Conservation (phyloP, 2,113 vertebrate species). For the Microtus oregoni region DNA sequence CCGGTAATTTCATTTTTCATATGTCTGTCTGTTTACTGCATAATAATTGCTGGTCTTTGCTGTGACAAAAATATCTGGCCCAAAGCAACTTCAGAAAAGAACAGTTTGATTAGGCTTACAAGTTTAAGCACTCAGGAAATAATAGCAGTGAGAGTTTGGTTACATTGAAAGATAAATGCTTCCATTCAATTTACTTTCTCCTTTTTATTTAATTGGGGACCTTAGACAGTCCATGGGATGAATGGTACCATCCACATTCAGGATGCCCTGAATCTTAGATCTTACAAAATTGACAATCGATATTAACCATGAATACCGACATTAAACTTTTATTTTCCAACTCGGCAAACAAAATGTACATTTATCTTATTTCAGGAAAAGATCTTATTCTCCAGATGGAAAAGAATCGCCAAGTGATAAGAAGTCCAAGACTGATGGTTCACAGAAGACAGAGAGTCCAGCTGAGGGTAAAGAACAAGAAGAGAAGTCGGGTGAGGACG, state of each 20-base stretch:
- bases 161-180: not conserved
- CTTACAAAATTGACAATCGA: not conserved
- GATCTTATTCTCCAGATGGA: conserved; percentile 89
- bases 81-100: not conserved
- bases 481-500: conserved; percentile 86
- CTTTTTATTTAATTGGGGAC: not conserved
- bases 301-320: not conserved
- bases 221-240: not conserved
- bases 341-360: not conserved
- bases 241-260: not conserved
- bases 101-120: not conserved
- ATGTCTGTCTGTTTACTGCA: not conserved
- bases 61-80: not conserved
- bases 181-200: not conserved
- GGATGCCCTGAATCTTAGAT: not conserved
- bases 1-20: conserved; percentile 84
- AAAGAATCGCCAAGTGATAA: conserved; percentile 89
- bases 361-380: conserved; percentile 83
- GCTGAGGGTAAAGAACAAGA: conserved; percentile 87
- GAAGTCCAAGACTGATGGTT: conserved; percentile 86
- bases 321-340: conserved; percentile 29
- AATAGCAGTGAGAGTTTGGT: not conserved
- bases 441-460: conserved; percentile 85
- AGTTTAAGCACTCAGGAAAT: not conserved
- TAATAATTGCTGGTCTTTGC: not conserved